Conservation (phyloP, 2,113 vertebrate species). For the Phycodurus eques region DNA sequence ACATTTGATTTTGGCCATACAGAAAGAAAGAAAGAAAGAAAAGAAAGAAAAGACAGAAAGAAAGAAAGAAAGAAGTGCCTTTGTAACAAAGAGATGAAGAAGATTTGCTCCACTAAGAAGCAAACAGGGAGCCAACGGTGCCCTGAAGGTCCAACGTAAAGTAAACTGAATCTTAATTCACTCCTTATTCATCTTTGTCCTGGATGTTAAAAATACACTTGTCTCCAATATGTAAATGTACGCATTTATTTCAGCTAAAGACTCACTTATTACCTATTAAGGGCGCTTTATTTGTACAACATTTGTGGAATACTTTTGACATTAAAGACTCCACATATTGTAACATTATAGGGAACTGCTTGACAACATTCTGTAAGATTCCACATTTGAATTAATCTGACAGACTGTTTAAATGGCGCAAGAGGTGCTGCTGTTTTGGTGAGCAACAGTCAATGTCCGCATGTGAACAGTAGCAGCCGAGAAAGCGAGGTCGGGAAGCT, state of each 20-base stretch:
- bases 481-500: too few species aligned
- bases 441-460: too few species aligned
- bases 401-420: not conserved
- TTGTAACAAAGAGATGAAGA: not conserved
- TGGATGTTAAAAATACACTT: not conserved
- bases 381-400: not conserved
- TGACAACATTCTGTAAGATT: too few species aligned
- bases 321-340: too few species aligned
- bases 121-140: not conserved
- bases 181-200: not conserved
- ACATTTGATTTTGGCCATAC: not conserved
- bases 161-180: not conserved
- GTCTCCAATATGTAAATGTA: conserved; percentile 2
- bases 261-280: not conserved
- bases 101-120: not conserved
- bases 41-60: too few species aligned
- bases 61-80: too few species aligned
- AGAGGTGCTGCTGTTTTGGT: not conserved
- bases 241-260: conserved; percentile 9
- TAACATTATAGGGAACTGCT: too few species aligned
- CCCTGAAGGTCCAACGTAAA: not conserved
- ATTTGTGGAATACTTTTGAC: too few species aligned
- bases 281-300: too few species aligned
- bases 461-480: too few species aligned
- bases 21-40: not conserved